These are phyloP conservation scores for Meloe dianella DNA, from an alignment of 2,888 invertebrate genomes.

Conservation along the genomic window DNA sequence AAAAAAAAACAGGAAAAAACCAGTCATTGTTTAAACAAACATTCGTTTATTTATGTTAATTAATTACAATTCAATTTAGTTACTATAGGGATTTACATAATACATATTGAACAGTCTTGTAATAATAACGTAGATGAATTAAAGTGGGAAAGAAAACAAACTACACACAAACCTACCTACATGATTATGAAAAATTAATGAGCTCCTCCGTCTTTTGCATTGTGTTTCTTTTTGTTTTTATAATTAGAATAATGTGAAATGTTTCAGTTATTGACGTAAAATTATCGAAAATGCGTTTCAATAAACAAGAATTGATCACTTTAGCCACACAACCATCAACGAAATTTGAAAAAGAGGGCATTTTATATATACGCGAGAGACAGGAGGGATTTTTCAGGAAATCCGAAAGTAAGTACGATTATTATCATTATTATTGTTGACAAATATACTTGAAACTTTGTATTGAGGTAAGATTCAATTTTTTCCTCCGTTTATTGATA, in stretches of 20 bases:
- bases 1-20: neutral
- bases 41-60: neutral
- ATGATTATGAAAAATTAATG: conserved; percentile 11
- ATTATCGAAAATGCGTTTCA: conserved; percentile 78
- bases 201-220: neutral
- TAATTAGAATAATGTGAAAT: no score
- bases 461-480: neutral
- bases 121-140: neutral
- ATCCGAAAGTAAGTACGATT: conserved; percentile 79
- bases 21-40: neutral
- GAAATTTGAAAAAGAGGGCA: conserved; percentile 91
- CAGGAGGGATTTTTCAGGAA: conserved; percentile 92
- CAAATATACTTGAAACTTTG: neutral
- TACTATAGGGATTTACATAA: conserved; percentile 8
- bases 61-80: neutral
- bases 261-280: neutral
- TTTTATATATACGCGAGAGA: conserved; percentile 82
- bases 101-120: neutral
- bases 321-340: conserved; percentile 86
- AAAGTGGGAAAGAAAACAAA: neutral
- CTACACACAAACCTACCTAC: neutral
- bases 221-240: neutral
- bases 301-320: conserved; percentile 84
- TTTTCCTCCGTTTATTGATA: neutral
- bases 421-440: neutral